Evolutionary conservation across 2,888 invertebrate genomes (phyloP).

Genomic region (Vannuccia rotundouncinata): DNA sequence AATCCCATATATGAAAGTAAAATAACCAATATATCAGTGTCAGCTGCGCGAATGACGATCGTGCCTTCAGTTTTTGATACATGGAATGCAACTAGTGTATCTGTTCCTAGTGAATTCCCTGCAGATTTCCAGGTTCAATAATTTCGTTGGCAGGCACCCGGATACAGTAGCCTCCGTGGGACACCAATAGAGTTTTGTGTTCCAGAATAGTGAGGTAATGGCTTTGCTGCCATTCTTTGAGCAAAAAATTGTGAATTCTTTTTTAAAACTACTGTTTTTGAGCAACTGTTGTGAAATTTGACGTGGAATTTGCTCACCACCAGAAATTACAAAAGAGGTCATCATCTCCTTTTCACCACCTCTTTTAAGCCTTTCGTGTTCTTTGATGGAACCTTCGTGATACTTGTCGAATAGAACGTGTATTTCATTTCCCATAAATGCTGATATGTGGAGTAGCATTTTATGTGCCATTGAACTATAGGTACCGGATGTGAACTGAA

Average conservation of each 20-base stretch:
- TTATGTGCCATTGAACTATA: slow-evolving; percentile 34
- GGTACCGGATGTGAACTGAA: slow-evolving; percentile 31
- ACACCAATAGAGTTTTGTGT: slow-evolving; percentile 28
- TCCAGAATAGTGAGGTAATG: slow-evolving; percentile 33
- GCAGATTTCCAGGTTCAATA: slow-evolving; percentile 19
- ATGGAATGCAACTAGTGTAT: slow-evolving; percentile 33
- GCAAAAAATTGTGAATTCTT: slow-evolving; percentile 33
- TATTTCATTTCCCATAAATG: slow-evolving; percentile 20
- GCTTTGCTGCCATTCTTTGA: slow-evolving; percentile 32
- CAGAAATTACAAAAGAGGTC: slow-evolving; percentile 27
- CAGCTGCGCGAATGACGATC: slow-evolving; percentile 34
- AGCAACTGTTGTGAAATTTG: slow-evolving; percentile 16
- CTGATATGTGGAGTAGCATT: slow-evolving; percentile 29
- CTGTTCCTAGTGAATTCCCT: slow-evolving; percentile 36
- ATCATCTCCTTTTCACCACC: slow-evolving; percentile 23
- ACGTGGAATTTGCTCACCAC: slow-evolving; percentile 32
- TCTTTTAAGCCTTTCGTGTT: slow-evolving; percentile 27
- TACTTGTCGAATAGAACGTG: slow-evolving; percentile 38
- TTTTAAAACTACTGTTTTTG: slow-evolving; percentile 36
- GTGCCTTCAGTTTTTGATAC: slow-evolving; percentile 25
- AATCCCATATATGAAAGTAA: neutral
- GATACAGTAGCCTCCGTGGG: slow-evolving; percentile 34
- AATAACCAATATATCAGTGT: slow-evolving; percentile 34
- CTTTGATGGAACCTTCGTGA: neutral
- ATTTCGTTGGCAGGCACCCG: neutral